Evolutionary conservation across 2,888 invertebrate genomes (phyloP).

Genomic region (Dexiosoma caninum): DNA sequence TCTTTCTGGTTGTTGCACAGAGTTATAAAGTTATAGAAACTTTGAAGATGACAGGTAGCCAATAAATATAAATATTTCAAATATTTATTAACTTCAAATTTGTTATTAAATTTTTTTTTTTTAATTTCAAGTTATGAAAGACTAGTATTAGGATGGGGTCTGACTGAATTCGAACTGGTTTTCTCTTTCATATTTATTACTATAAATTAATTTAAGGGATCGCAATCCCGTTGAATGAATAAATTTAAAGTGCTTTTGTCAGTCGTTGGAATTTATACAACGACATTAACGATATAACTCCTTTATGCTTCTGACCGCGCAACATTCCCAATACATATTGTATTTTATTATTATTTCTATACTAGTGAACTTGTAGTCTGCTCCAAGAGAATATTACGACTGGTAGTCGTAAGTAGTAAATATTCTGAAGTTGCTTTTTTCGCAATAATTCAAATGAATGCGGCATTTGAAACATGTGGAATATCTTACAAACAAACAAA

Average conservation of each 20-base stretch:
- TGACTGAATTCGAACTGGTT: no score
- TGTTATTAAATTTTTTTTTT: no score
- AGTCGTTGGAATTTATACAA: no score
- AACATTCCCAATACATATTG: slow-evolving; percentile 20
- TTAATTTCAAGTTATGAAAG: no score
- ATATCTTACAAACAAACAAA: slow-evolving; percentile 24
- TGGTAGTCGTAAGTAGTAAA: slow-evolving; percentile 33
- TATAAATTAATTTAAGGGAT: no score
- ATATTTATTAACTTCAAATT: no score
- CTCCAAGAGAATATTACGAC: slow-evolving; percentile 27
- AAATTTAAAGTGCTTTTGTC: no score
- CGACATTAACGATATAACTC: not conserved
- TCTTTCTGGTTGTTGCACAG: slow-evolving; percentile 8
- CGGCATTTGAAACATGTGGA: slow-evolving; percentile 55
- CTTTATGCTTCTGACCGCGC: not conserved
- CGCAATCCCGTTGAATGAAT: no score
- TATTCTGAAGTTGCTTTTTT: slow-evolving; percentile 8
- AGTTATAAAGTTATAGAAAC: not conserved
- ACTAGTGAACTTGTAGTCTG: slow-evolving; percentile 42
- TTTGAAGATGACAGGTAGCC: no score
- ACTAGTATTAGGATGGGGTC: no score
- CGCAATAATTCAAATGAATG: slow-evolving; percentile 18
- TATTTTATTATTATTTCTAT: slow-evolving; percentile 32
- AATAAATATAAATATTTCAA: no score
- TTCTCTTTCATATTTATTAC: no score